Percentiles rank a stretch among this genome's conserved stretches.
Conservation (phyloP, 2,113 vertebrate species). For the Sialia sialis region DNA sequence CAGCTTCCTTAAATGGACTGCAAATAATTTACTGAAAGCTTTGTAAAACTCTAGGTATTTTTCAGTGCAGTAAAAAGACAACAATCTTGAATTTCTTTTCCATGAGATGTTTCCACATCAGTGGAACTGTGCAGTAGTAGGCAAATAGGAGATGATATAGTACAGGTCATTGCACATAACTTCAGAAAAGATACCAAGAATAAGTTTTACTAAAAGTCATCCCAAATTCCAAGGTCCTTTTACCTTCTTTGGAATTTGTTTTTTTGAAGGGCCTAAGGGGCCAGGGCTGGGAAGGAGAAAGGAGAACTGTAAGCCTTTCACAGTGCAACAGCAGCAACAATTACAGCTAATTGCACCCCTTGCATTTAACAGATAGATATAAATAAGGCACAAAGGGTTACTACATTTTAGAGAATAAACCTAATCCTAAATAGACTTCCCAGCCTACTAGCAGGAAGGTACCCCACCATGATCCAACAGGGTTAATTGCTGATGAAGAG, state of each 20-base stretch:
- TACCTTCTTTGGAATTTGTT: not conserved
- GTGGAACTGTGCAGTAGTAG: not conserved
- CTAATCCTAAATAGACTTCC: not conserved
- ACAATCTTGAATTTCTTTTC: slow-evolving; percentile 38
- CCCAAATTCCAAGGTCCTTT: not conserved
- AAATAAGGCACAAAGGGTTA: not conserved
- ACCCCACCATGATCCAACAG: not conserved
- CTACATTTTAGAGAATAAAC: not conserved
- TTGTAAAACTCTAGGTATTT: slow-evolving; percentile 24
- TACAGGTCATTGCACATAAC: not conserved
- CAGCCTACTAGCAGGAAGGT: not conserved
- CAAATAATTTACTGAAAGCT: slow-evolving; percentile 46
- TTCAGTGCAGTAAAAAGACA: slow-evolving; percentile 46
- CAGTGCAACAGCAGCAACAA: not conserved
- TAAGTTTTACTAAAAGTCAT: not conserved
- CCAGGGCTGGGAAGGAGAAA: not conserved
- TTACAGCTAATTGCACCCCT: not conserved
- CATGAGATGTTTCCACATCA: slow-evolving; percentile 6
- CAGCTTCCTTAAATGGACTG: slow-evolving; percentile 13
- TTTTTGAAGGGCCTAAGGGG: not conserved
- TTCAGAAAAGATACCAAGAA: not conserved
- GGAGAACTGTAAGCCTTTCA: not conserved
- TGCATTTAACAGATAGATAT: not conserved
- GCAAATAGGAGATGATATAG: slow-evolving; percentile 16
- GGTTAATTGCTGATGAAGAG: not conserved